Conservation (phyloP, 2,888 invertebrate species). For the Thymelicus sylvestris region DNA sequence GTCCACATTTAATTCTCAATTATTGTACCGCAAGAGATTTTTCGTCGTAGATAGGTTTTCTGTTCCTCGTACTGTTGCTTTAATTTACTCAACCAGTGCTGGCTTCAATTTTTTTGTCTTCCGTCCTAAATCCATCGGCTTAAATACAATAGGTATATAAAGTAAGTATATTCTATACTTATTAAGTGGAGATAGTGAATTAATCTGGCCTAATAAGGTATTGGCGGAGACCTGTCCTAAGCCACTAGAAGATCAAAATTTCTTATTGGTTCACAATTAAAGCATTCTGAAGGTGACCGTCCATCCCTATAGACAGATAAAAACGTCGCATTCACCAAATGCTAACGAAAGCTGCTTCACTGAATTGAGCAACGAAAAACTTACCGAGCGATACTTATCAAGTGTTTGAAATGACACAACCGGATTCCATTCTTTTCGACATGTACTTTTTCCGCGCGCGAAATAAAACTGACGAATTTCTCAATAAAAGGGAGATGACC, state of each 20-base stretch:
- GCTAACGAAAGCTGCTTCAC: constrained; percentile 73
- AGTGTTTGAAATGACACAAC: constrained; percentile 85
- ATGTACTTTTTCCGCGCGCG: constrained; percentile 68
- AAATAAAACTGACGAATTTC: constrained; percentile 84
- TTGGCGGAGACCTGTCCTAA: constrained; percentile 58
- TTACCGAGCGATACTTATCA: constrained; percentile 79
- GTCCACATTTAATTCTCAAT: too few relatives aligned
- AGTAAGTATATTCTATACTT: constrained; percentile 32
- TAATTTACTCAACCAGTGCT: background rate
- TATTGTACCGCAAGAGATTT: too few relatives aligned
- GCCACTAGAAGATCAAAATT: constrained; percentile 62
- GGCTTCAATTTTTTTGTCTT: background rate
- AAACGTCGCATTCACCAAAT: constrained; percentile 77
- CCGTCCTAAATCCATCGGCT: background rate
- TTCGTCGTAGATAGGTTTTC: too few relatives aligned
- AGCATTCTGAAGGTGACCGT: constrained; percentile 80
- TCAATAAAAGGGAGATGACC: constrained; percentile 83
- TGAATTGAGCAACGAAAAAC: constrained; percentile 77
- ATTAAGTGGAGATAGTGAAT: constrained; percentile 53
- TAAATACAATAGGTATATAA: background rate
- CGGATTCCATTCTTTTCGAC: constrained; percentile 74
- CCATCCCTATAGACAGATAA: constrained; percentile 67
- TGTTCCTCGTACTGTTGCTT: too few relatives aligned
- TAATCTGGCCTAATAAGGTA: constrained; percentile 64
- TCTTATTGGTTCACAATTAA: constrained; percentile 80